Evolutionary conservation across 1,140 invertebrate species (phyloP).

Genomic region (Drosophila oshimai): DNA sequence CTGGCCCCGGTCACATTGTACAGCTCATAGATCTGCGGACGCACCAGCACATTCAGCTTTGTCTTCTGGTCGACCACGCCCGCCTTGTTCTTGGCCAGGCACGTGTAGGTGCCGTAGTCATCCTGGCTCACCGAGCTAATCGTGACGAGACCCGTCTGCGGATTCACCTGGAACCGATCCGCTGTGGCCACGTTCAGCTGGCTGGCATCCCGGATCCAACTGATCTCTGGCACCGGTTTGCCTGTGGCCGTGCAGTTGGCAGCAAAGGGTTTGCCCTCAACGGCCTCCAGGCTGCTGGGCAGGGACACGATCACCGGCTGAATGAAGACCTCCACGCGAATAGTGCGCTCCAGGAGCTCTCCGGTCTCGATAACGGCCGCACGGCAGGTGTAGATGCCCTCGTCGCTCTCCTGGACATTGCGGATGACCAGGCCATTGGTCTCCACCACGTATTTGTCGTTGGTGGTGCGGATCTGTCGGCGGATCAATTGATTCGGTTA

Average conservation of each 20-base stretch:
- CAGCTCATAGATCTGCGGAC: constrained; percentile 91
- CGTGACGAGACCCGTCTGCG: constrained; percentile 87
- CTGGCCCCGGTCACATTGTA: constrained; percentile 88
- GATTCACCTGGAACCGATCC: constrained; percentile 89
- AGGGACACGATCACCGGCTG: constrained; percentile 88
- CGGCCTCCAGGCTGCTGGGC: constrained; percentile 85
- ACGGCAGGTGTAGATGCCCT: constrained; percentile 92
- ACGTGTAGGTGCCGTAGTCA: constrained; percentile 92
- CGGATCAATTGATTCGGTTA: not conserved
- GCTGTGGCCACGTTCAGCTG: constrained; percentile 87
- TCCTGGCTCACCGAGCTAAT: constrained; percentile 90
- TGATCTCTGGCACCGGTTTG: constrained; percentile 91
- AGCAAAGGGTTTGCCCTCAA: constrained; percentile 90
- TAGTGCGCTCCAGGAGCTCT: constrained; percentile 88
- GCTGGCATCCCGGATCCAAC: constrained; percentile 89
- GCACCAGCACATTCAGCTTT: constrained; percentile 86
- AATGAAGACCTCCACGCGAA: constrained; percentile 92
- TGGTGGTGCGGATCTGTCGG: constrained; percentile 84
- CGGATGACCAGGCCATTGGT: constrained; percentile 90
- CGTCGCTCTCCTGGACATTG: constrained; percentile 90
- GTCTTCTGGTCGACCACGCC: constrained; percentile 86
- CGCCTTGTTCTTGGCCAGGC: constrained; percentile 91
- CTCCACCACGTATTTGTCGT: constrained; percentile 89
- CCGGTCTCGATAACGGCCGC: constrained; percentile 92
- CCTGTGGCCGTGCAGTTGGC: constrained; percentile 90